Percentiles rank a stretch among this genome's conserved stretches.
Conservation (phyloP, 2,797 vertebrate genomes). For the Eulemur coronatus region DNA sequence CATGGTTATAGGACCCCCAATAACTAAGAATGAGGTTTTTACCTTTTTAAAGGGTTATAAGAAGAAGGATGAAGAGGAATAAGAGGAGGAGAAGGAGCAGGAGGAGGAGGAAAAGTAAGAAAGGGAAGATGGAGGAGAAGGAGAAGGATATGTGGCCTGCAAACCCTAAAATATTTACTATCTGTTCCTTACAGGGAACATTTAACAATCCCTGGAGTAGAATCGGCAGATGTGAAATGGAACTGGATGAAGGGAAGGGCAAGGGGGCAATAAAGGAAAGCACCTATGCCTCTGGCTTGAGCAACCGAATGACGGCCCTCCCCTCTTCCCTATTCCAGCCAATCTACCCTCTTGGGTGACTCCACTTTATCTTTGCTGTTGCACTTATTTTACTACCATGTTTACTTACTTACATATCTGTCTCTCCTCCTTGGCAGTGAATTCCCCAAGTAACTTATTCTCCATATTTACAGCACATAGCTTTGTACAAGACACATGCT, state of each 20-base stretch:
- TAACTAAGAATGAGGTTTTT: background rate
- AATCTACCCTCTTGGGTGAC: background rate
- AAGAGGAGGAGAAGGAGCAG: no score
- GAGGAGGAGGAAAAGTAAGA: background rate
- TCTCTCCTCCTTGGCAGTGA: background rate
- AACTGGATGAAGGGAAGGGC: background rate
- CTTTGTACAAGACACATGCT: background rate
- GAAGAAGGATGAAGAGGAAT: background rate
- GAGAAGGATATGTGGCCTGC: background rate
- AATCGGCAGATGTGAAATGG: background rate
- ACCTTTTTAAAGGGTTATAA: background rate
- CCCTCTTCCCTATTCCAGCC: background rate
- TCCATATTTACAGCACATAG: background rate
- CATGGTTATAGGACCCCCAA: background rate
- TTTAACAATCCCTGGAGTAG: background rate
- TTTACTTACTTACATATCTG: background rate
- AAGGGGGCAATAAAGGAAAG: background rate
- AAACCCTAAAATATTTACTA: background rate
- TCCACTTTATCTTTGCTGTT: background rate
- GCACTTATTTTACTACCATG: background rate
- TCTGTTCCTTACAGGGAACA: background rate
- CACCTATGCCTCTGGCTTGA: background rate
- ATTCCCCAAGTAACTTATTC: background rate
- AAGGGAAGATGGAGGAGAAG: no score
- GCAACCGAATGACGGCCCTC: accelerated